Evolutionary conservation across 2,888 invertebrate genomes (phyloP), one percentile per base, ranked within the genome.

Genomic region (Nematopogon swammerdamellus): DNA sequence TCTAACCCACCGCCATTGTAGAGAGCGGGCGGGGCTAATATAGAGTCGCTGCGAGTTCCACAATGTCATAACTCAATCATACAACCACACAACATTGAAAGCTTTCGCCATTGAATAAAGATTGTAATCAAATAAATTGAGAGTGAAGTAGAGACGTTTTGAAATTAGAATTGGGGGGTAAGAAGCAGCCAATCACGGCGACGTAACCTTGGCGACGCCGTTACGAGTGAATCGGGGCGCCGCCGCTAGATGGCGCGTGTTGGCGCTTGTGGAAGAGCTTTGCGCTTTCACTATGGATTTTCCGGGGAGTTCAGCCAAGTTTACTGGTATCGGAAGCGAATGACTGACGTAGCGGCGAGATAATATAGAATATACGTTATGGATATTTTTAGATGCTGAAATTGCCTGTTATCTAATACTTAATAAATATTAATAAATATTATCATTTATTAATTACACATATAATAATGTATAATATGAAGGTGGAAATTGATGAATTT

Each of bases 101-200:
- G 5, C 25, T 25, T 6, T 8, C 8, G 25, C 4, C 4, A 8
- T 8, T 8, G 25, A 25, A 25, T 25, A 25, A 25, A 25, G 25
- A 25, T 25, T 25, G 8, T 25, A 25, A 25, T 25, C 5, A 25
- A 25, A 25, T 25, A n/a, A n/a, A n/a, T n/a, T n/a, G 4, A 25
- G 4, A 25, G 25, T 25, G 25, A 25, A 25, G 3, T 36, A 8
- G n/a, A 14, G 36, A 36, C 14, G 36, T 36, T 36, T 36, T 36
- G 36, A 36, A 14, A 36, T 36, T 14, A 14, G 36, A 36, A 36
- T 36, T 3, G n/a, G 54, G 54, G 50, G 52, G 48, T 54, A 51
- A 60, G 65, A 71, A 72, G 73, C 70, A 70, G 75, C 76, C 74
- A 75, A 76, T 76, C 70, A 75, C 70, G 64, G 68, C 59, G 57